A percentile compares a stretch with the other conserved stretches of the same genome.
phyloP scores from a whole-genome alignment of 37 sponge, comb jelly and placozoan species.

The Spongilla lacustris region DNA sequence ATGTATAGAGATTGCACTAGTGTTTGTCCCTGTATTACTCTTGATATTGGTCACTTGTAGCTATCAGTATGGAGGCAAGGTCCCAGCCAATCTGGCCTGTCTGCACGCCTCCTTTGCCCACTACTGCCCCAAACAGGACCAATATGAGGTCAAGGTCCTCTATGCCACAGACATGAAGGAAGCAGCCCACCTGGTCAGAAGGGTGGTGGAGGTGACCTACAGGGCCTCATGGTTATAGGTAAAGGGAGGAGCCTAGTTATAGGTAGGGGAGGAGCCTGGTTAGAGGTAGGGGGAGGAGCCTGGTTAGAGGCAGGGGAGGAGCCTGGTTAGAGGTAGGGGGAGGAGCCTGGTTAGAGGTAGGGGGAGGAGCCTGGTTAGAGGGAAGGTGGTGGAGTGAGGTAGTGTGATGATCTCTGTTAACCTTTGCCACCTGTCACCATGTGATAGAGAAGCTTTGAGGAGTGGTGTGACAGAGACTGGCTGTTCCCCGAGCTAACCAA shows the following conservation, averaged over 20 bases:
- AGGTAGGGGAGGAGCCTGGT: no score
- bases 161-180: conserved; percentile 19
- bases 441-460: not conserved
- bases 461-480: conserved; percentile 57
- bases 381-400: no score
- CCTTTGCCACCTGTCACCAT: not conserved
- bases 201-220: conserved; percentile 42
- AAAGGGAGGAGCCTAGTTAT: not conserved
- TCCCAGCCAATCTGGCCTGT: conserved; percentile 60
- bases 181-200: conserved; percentile 44
- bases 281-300: no score
- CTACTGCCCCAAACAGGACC: conserved; percentile 26
- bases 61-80: conserved; percentile 51
- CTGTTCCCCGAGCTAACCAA: conserved; percentile 38
- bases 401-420: not conserved
- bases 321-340: no score
- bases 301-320: no score
- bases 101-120: conserved; percentile 69
- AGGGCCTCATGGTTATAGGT: not conserved
- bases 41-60: conserved; percentile 12
- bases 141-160: conserved; percentile 29
- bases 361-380: no score
- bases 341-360: no score
- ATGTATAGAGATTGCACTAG: no score
- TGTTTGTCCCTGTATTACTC: not conserved